A percentile compares a stretch with the other conserved stretches of the same genome.
These are phyloP conservation scores for Hirudo medicinalis DNA, from an alignment of 1,140 invertebrate species.

Conservation along the genomic window DNA sequence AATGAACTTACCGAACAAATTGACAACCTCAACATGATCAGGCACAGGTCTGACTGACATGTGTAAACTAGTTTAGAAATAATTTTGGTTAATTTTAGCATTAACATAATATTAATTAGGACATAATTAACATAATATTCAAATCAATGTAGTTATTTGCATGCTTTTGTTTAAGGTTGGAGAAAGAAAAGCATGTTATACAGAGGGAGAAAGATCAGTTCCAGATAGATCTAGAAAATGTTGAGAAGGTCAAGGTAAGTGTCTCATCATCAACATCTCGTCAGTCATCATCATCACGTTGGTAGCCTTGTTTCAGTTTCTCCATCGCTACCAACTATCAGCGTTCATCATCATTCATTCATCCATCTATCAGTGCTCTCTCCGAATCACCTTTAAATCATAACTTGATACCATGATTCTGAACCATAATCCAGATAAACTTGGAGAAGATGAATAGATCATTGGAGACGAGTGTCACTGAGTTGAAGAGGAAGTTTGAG, in stretches of 20 bases:
- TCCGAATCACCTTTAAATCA: not conserved
- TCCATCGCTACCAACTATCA: not conserved
- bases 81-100: too few relatives aligned
- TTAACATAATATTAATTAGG: too few relatives aligned
- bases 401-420: not conserved
- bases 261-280: constrained; percentile 18
- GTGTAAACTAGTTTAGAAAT: not conserved
- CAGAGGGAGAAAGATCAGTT: constrained; percentile 87
- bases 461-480: constrained; percentile 81
- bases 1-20: constrained; percentile 94
- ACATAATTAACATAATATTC: too few relatives aligned
- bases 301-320: not conserved
- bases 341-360: not conserved
- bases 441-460: constrained; percentile 94
- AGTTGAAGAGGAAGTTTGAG: constrained; percentile 85
- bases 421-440: constrained; percentile 20
- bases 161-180: constrained; percentile 56
- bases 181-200: constrained; percentile 86
- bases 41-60: constrained; percentile 68
- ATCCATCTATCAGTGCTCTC: not conserved
- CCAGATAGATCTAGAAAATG: constrained; percentile 62
- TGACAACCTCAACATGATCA: constrained; percentile 96
- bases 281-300: not conserved
- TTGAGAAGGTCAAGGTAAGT: constrained; percentile 84
- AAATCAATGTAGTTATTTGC: not conserved